phyloP scores from a whole-genome alignment of 1,140 invertebrate genomes.

The Pentalonia nigronervosa region DNA sequence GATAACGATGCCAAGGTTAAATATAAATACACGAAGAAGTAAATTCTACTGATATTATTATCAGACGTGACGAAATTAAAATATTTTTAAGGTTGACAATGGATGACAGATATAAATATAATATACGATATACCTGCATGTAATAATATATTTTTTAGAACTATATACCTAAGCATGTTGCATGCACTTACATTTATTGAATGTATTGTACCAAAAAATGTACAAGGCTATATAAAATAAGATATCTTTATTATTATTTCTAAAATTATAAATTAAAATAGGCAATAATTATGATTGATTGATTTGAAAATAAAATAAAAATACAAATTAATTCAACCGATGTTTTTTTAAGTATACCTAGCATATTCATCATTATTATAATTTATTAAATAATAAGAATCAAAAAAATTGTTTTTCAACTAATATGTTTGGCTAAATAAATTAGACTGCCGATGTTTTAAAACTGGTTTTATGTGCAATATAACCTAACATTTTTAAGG shows the following conservation, averaged over 20 bases:
- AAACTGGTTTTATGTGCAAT: conserved; percentile 6
- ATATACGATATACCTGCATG: no score
- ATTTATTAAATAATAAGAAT: neutral
- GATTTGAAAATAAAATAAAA: neutral
- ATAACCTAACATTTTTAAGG: neutral
- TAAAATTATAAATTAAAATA: neutral
- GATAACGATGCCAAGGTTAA: no score
- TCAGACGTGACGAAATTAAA: no score
- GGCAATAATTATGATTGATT: neutral
- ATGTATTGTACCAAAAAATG: neutral
- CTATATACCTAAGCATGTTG: no score
- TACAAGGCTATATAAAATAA: neutral
- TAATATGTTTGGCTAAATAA: neutral
- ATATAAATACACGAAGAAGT: no score
- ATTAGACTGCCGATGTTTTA: neutral
- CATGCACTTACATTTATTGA: neutral
- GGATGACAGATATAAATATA: neutral
- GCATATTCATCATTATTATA: neutral
- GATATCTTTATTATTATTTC: neutral
- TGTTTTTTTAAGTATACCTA: neutral
- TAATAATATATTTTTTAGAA: no score
- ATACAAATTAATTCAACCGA: no score
- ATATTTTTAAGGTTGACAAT: neutral
- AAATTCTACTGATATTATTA: no score
- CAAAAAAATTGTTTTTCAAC: neutral